Percentiles rank a stretch among this genome's conserved stretches.
Conservation (phyloP, 2,113 vertebrate species). For the Daboia siamensis region DNA sequence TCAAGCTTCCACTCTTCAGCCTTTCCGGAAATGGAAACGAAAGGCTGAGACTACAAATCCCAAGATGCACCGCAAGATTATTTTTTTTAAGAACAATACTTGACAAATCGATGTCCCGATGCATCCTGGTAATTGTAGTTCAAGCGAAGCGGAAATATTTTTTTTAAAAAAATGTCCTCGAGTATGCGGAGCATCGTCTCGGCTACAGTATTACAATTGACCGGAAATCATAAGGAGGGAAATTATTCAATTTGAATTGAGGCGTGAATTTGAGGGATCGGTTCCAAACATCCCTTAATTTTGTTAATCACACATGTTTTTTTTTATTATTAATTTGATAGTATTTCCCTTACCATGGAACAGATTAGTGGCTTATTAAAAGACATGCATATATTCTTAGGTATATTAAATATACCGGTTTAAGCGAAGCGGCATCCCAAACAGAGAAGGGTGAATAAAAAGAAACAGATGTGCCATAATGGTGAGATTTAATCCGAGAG, state of each 20-base stretch:
- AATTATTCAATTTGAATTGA: not conserved
- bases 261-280: not conserved
- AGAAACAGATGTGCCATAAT: not conserved
- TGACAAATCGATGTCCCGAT: not conserved
- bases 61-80: not conserved
- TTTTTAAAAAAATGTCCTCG: not conserved
- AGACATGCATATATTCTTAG: not conserved
- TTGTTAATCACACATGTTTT: not conserved
- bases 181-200: not conserved
- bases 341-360: not conserved
- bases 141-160: not conserved
- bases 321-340: not conserved
- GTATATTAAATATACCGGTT: not conserved
- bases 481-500: not conserved
- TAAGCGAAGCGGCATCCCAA: not conserved
- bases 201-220: not conserved
- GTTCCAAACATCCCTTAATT: not conserved
- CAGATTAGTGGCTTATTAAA: not conserved
- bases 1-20: not conserved
- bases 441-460: not conserved
- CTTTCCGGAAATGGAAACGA: not conserved
- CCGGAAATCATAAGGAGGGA: not conserved
- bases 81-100: not conserved
- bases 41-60: not conserved
- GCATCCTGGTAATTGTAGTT: conserved; percentile 1